phyloP scores from a whole-genome alignment of 2,113 vertebrate genomes.

The Oncorhynchus masou region DNA sequence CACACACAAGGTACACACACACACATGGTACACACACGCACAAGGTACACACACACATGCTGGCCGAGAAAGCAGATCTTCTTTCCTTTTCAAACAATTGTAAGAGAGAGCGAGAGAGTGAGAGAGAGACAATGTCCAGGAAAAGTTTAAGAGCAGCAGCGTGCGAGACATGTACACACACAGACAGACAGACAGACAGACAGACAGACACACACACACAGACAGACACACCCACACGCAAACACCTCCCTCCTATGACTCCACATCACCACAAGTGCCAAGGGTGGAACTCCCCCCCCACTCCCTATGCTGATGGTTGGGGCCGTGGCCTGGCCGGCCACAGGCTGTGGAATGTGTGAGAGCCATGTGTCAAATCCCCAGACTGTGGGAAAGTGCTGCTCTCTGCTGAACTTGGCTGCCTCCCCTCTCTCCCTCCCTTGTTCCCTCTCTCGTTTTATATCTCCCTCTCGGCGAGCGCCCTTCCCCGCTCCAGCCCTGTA shows the following conservation, averaged over 20 bases:
- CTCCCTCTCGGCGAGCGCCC: slow-evolving; percentile 75
- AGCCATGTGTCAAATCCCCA: slow-evolving; percentile 97
- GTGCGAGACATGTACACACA: slow-evolving; percentile 38
- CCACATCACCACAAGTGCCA: slow-evolving; percentile 72
- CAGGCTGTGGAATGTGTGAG: slow-evolving; percentile 93
- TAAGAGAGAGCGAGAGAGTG: background rate
- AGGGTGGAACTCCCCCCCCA: slow-evolving; percentile 78
- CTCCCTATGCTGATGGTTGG: slow-evolving; percentile 63
- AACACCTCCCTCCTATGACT: slow-evolving; percentile 58
- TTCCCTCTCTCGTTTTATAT: slow-evolving; percentile 9
- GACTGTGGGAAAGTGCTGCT: slow-evolving; percentile 99
- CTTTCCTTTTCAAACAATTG: background rate
- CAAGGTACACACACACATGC: background rate
- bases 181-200: no score
- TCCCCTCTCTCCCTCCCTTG: background rate
- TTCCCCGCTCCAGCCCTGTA: slow-evolving; percentile 72
- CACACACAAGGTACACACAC: no score
- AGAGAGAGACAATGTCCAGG: background rate
- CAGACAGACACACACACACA: background rate
- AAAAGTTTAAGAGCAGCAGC: slow-evolving; percentile 32
- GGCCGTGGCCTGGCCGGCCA: slow-evolving; percentile 74
- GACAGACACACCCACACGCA: background rate
- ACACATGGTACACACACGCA: background rate
- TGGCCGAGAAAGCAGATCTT: background rate
- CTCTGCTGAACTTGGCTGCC: slow-evolving; percentile 78